A percentile compares a stretch with the other conserved stretches of the same genome.
Evolutionary conservation across 2,797 vertebrate species (phyloP).

Genomic region (Bradypodion ventrale): DNA sequence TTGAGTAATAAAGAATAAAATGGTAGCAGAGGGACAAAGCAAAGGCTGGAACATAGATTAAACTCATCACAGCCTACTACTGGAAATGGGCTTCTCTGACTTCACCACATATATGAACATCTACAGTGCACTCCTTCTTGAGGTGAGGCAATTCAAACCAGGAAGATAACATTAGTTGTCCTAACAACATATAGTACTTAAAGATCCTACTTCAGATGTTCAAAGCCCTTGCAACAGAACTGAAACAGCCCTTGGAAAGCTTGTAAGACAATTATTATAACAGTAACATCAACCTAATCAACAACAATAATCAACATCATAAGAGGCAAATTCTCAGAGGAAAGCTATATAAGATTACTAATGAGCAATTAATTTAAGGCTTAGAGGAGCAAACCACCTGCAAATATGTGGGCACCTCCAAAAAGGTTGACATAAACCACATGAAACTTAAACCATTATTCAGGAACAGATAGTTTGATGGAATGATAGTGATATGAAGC

Average conservation of each 20-base stretch:
- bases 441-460: too few species aligned
- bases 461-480: too few species aligned
- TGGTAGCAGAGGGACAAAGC: neutral
- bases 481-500: too few species aligned
- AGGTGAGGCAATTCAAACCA: neutral
- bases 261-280: too few species aligned
- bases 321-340: too few species aligned
- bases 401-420: too few species aligned
- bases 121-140: neutral
- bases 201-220: neutral
- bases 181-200: slow-evolving; percentile 1
- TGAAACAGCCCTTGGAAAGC: neutral
- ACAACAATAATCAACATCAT: too few species aligned
- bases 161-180: neutral
- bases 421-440: too few species aligned
- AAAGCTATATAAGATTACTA: too few species aligned
- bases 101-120: neutral
- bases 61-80: neutral
- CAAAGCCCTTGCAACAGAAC: neutral
- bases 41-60: neutral
- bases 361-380: too few species aligned
- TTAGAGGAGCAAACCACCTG: too few species aligned
- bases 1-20: neutral
- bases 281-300: too few species aligned
- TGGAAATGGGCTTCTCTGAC: neutral